Base-by-base conservation (phyloP, 2,113 vertebrate genomes). In the Paradoxurus hermaphroditus region DNA sequence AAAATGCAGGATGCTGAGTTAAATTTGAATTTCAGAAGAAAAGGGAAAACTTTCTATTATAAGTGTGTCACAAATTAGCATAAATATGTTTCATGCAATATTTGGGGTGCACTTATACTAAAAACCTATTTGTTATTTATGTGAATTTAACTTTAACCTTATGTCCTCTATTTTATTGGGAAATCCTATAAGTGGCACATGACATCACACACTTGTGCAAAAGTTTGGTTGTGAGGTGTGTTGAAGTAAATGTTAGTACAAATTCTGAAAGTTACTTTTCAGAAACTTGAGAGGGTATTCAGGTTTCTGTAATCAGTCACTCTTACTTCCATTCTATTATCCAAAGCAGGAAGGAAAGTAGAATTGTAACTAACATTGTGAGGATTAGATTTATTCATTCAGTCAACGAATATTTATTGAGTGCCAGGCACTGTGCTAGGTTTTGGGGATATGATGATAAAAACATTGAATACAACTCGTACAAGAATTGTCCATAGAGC, bases 1-100 rank as follows among this genome's bases (percentile, higher is more conserved):
- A 73, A 92, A 79, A 63, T 16, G 41, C 18, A 87, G 39, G 21
- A 68, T 34, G 21, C 6, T 12, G 31, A 41, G 25, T 85, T 89
- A 72, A 90, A 86, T 79, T 65, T 68, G 59, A 86, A 86, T 96
- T 94, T 96, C 79, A 92, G 85, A 82, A 44, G 81, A 68, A 3
- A 36, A 79, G 39, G 91, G 70, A 91, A 41, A 68, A 86, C 3
- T 72, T 49, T 83, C 67, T 91, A 86, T 9, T 63, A 62, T 44
- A 65, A 49, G 25, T 53, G 39, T 56, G 31, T 70, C 41, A 8
- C 3, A 63, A 89, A 85, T 91, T 75, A 59, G 29, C 82, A 4
- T 73, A 78, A 93, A 10, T 83, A 73, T 89, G 39, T 89, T 36
- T 41, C 34, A 78, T 73, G 70, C 11, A 86, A 44, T 86, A 77